Percentiles rank a stretch among this genome's conserved stretches.
Evolutionary conservation across 2,888 invertebrate genomes (phyloP).

Genomic region (Agrilus cyanescens): DNA sequence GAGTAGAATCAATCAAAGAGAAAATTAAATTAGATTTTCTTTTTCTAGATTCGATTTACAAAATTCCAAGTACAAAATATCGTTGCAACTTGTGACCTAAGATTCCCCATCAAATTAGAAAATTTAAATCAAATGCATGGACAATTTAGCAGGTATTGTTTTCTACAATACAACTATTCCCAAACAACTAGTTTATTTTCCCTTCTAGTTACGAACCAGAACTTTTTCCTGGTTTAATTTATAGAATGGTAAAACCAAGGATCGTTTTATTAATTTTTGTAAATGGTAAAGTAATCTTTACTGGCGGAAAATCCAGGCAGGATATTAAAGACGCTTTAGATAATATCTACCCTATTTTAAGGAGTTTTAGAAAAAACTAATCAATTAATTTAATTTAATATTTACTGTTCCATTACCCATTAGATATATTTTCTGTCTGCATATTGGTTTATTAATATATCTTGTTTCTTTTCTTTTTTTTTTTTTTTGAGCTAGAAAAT

Average conservation of each 20-base stretch:
- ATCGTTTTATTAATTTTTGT: slow-evolving; percentile 96
- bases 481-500: too few species aligned
- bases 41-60: slow-evolving; percentile 57
- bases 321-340: slow-evolving; percentile 90
- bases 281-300: slow-evolving; percentile 96
- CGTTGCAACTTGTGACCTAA: slow-evolving; percentile 62
- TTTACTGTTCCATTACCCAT: neutral
- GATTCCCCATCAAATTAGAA: slow-evolving; percentile 62
- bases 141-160: slow-evolving; percentile 42
- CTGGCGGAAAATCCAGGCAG: slow-evolving; percentile 84
- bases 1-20: neutral
- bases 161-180: neutral
- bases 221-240: slow-evolving; percentile 96
- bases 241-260: slow-evolving; percentile 92
- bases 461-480: too few species aligned
- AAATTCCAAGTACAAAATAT: slow-evolving; percentile 72
- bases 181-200: neutral
- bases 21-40: slow-evolving; percentile 1
- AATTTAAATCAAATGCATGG: slow-evolving; percentile 62
- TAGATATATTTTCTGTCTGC: slow-evolving; percentile 3
- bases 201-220: slow-evolving; percentile 84
- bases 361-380: slow-evolving; percentile 81
- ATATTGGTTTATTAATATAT: slow-evolving; percentile 2
- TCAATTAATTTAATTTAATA: neutral
- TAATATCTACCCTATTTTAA: slow-evolving; percentile 88